These are phyloP conservation scores for Connochaetes taurinus DNA, from an alignment of 2,113 vertebrate species.

Conservation along the genomic window DNA sequence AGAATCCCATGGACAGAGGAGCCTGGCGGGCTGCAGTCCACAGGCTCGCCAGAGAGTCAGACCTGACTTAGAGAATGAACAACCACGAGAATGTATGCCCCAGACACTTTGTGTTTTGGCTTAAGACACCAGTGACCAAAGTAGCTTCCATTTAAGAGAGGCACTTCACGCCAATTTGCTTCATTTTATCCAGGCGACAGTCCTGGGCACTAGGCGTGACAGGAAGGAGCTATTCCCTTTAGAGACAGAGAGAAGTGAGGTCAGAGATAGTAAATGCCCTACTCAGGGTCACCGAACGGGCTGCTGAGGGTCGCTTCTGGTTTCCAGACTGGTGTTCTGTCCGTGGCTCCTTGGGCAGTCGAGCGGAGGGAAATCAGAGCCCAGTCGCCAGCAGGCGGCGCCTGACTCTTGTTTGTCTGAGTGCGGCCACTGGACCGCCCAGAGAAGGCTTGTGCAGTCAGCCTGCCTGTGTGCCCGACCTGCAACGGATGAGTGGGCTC, in stretches of 20 bases:
- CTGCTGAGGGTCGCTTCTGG: background rate
- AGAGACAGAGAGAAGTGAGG: background rate
- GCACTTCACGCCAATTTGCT: background rate
- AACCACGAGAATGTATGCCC: background rate
- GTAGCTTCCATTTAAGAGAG: background rate
- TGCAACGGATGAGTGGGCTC: background rate
- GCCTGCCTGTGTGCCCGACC: background rate
- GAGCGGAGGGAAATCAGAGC: background rate
- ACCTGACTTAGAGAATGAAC: background rate
- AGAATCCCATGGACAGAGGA: background rate
- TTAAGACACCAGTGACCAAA: background rate
- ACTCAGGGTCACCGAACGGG: background rate
- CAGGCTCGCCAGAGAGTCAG: background rate
- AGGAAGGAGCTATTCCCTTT: background rate
- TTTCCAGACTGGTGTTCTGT: accelerated
- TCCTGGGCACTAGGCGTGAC: background rate
- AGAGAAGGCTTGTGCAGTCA: background rate
- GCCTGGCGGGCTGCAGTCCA: background rate
- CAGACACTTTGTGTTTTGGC: background rate
- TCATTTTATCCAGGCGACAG: background rate
- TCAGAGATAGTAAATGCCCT: background rate
- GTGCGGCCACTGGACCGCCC: background rate
- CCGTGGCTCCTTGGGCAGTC: accelerated
- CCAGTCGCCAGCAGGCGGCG: constrained; percentile 29
- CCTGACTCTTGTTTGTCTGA: background rate